These are phyloP conservation scores for Heteronetta atricapilla DNA, from an alignment of 2,113 vertebrate genomes.

Conservation along the genomic window DNA sequence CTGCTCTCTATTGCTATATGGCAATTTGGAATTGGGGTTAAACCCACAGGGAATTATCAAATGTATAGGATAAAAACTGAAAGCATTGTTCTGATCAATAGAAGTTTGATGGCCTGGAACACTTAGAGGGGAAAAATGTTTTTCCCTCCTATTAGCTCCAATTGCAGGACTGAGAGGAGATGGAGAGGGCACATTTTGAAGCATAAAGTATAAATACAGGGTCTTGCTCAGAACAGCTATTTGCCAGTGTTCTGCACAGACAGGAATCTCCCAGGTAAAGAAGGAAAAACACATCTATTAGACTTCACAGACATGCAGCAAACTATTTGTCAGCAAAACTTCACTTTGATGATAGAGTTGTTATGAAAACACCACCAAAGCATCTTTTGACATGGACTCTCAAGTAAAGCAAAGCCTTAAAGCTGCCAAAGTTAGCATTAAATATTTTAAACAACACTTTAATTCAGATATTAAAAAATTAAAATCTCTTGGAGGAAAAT, in stretches of 20 bases:
- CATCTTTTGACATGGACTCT: not conserved
- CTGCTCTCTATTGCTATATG: not conserved
- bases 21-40: slow-evolving; percentile 4
- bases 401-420: not conserved
- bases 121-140: not conserved
- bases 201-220: not conserved
- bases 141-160: not conserved
- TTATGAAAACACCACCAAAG: not conserved
- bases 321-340: not conserved
- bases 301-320: not conserved
- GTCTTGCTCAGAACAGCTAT: not conserved
- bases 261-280: not conserved
- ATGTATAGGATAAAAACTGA: not conserved
- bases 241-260: not conserved
- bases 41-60: not conserved
- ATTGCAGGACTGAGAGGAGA: accelerated
- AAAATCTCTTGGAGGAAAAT: not conserved
- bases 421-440: not conserved
- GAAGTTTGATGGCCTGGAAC: not conserved
- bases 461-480: not conserved
- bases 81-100: not conserved
- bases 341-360: not conserved
- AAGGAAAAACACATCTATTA: not conserved
- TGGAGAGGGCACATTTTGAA: not conserved
- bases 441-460: not conserved